phyloP scores from a whole-genome alignment of 2,888 invertebrate species.

The Caenorhabditis sp. region DNA sequence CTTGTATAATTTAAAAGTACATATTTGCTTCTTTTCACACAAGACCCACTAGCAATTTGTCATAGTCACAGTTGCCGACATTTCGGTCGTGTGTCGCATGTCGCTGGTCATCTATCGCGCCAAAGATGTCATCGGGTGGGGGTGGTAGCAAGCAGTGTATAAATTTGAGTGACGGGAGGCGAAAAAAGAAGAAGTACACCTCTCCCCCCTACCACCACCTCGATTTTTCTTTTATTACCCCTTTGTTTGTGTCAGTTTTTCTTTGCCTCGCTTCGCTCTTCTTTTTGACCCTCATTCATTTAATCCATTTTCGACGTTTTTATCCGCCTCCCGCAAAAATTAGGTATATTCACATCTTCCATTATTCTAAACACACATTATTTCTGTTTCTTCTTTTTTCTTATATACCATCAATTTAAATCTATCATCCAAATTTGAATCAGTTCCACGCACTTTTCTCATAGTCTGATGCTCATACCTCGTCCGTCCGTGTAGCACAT shows the following conservation, averaged over 20 bases:
- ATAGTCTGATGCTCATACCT: too few relatives aligned
- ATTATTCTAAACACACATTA: background rate
- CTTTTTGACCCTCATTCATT: conserved; percentile 1
- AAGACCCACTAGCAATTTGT: background rate
- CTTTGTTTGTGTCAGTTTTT: conserved; percentile 1
- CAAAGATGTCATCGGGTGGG: background rate
- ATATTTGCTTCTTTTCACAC: background rate
- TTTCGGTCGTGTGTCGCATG: background rate
- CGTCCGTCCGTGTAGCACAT: too few relatives aligned
- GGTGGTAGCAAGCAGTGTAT: background rate
- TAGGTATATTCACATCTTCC: background rate
- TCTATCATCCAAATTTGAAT: too few relatives aligned
- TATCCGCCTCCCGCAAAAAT: background rate
- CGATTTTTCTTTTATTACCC: background rate
- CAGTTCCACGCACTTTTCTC: too few relatives aligned
- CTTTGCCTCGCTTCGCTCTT: background rate
- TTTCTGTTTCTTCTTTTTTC: background rate
- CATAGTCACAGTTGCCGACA: background rate
- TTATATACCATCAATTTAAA: too few relatives aligned
- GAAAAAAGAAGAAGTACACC: background rate
- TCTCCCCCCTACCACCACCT: background rate
- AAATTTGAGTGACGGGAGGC: background rate
- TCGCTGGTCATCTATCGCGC: background rate
- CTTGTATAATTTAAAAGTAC: background rate
- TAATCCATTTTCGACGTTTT: background rate